Conservation (phyloP, 1,140 invertebrate genomes). For the Brachystomella parvula region DNA sequence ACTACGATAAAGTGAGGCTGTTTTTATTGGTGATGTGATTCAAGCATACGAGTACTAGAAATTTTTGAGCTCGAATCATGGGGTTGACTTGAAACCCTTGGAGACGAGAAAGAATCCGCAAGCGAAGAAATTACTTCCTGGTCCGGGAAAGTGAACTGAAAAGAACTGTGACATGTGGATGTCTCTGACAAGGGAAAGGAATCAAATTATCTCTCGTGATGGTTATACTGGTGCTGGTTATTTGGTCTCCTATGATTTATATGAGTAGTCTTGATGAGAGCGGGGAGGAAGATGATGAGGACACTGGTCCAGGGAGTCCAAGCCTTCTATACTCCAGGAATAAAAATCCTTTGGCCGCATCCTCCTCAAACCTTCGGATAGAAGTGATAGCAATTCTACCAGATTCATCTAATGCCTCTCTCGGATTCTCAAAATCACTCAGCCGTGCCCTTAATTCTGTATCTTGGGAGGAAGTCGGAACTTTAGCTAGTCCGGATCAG, state of each 20-base stretch:
- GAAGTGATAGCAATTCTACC: background rate
- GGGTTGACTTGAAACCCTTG: too few relatives aligned
- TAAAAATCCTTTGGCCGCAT: background rate
- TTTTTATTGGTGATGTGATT: too few relatives aligned
- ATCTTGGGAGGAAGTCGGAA: background rate
- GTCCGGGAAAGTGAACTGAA: too few relatives aligned
- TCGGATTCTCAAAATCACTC: background rate
- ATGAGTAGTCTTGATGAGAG: background rate
- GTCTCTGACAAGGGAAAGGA: background rate
- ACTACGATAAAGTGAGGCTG: too few relatives aligned
- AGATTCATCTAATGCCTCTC: background rate
- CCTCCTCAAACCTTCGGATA: background rate
- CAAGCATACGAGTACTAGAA: too few relatives aligned
- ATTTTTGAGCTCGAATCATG: too few relatives aligned
- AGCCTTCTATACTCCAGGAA: background rate
- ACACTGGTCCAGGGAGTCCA: background rate
- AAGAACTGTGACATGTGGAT: slow-evolving; percentile 4
- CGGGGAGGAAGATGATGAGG: background rate
- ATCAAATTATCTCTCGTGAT: slow-evolving; percentile 1
- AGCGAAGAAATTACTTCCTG: too few relatives aligned
- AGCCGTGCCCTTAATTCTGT: slow-evolving; percentile 1
- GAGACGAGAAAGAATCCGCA: too few relatives aligned
- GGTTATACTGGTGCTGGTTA: background rate
- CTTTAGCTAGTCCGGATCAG: background rate
- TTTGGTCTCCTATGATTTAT: slow-evolving; percentile 7